Base-by-base conservation (phyloP, 2,888 invertebrate genomes). In the Toxonevra muliebris region DNA sequence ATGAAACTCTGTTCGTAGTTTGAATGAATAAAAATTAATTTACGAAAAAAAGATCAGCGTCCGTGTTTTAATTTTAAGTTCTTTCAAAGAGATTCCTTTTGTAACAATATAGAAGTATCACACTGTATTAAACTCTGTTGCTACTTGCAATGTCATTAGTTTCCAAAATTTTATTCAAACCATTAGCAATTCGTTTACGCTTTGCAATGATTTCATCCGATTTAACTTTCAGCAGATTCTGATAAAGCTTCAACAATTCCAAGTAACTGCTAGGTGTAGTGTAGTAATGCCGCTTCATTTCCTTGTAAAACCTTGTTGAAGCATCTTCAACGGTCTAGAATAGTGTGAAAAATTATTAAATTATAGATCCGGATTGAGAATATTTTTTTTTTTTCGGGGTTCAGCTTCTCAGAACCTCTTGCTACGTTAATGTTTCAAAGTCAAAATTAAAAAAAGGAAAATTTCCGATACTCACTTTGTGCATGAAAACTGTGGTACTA, bases 231-330 rank as follows among this genome's bases (percentile, higher is more conserved):
- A 95, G 84, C 81, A 95, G 89, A 12, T 84, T 84, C 62, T 91
- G 86, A 80, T 95, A 96, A 0, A 95, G 87, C 79, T 93, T 95
- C 42, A 96, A 87, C 45, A 96, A 86, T 80, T 95, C 95, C 72
- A 96, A 86, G 81, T 96, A 96, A 80, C 94, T 95, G 82, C 95
- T 96, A 0, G 96, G 96, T 0, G 96, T 96, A 2, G 95, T 95
- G 82, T 96, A 96, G 85, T 94, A 96, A 78, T 92, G 90, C 0
- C 96, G 87, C 72, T 93, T 89, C 90, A 94, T 90, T 87, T 96
- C 96, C 53, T 89, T 86, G 82, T 91, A 95, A 79, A 93, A 92
- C 53, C 90, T 86, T 15, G 89, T 88, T 0, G 95, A 93, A 89
- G 92, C 93, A 30, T 87, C 83, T 79, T 93, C 93, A 0, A 95